A percentile compares a stretch with the other conserved stretches of the same genome.
Conservation (phyloP, 2,888 invertebrate genomes). For the Cantharis lateralis region DNA sequence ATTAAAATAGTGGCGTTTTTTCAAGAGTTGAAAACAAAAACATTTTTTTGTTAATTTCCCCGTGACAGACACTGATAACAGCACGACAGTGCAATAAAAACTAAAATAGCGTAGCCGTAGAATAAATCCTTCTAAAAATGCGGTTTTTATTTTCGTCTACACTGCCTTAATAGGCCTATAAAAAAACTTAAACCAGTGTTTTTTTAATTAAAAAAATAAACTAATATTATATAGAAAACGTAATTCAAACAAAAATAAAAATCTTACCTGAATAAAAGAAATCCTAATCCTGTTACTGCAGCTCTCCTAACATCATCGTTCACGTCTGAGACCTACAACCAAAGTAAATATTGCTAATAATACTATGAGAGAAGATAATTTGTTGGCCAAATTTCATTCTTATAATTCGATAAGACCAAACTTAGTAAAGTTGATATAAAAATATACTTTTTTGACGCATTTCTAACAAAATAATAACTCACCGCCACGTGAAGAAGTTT, state of each 20-base stretch:
- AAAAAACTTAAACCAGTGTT: background rate
- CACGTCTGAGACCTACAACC: slow-evolving; percentile 81
- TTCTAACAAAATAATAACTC: slow-evolving; percentile 48
- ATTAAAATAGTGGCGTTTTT: background rate
- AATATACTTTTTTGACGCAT: background rate
- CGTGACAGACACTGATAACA: background rate
- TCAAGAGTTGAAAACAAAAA: background rate
- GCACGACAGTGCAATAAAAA: background rate
- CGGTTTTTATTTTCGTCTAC: background rate
- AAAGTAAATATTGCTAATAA: background rate
- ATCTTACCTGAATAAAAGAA: slow-evolving; percentile 85
- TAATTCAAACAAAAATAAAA: slow-evolving; percentile 27
- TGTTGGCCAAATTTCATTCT: background rate
- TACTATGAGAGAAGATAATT: background rate
- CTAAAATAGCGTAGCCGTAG: background rate
- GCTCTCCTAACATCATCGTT: slow-evolving; percentile 98
- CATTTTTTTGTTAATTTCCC: background rate
- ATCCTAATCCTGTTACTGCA: slow-evolving; percentile 98
- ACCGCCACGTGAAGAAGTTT: slow-evolving; percentile 95
- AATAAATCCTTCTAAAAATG: background rate
- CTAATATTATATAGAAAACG: background rate
- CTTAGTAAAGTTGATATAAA: background rate
- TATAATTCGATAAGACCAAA: background rate
- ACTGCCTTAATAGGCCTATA: background rate
- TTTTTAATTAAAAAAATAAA: too few species aligned